Evolutionary conservation across 2,113 vertebrate genomes (phyloP).

Genomic region (Desmodus rotundus): DNA sequence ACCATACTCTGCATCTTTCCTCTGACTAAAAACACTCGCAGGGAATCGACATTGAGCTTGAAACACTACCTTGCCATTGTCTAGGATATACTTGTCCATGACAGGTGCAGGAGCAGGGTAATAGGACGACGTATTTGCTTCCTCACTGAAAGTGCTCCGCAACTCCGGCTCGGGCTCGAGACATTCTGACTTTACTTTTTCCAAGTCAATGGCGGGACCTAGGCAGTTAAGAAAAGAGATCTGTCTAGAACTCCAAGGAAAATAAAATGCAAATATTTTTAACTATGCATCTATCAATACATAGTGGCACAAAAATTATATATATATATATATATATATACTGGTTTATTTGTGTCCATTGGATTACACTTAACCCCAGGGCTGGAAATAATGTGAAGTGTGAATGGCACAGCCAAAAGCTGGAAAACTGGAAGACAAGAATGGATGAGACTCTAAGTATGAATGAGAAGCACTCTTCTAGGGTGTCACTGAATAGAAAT

Average conservation of each 20-base stretch:
- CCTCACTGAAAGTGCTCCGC: constrained; percentile 85
- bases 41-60: constrained; percentile 68
- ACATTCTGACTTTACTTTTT: constrained; percentile 86
- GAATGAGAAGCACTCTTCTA: not conserved
- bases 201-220: constrained; percentile 87
- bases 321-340: not conserved
- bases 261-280: constrained; percentile 77
- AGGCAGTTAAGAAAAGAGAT: constrained; percentile 85
- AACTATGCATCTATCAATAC: constrained; percentile 74
- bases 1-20: not conserved
- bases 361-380: constrained; percentile 52
- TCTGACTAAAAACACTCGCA: constrained; percentile 59
- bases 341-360: constrained; percentile 47
- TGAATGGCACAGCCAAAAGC: constrained; percentile 21
- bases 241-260: constrained; percentile 82
- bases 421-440: constrained; percentile 39
- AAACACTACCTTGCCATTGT: constrained; percentile 88
- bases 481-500: not conserved
- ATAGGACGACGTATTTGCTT: constrained; percentile 88
- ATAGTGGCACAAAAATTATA: constrained; percentile 43
- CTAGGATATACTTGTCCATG: constrained; percentile 90
- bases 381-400: not conserved
- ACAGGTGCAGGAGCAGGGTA: constrained; percentile 84
- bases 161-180: constrained; percentile 85
- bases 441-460: not conserved